Evolutionary conservation across 2,888 invertebrate species (phyloP).

Genomic region (Lottia scabra): DNA sequence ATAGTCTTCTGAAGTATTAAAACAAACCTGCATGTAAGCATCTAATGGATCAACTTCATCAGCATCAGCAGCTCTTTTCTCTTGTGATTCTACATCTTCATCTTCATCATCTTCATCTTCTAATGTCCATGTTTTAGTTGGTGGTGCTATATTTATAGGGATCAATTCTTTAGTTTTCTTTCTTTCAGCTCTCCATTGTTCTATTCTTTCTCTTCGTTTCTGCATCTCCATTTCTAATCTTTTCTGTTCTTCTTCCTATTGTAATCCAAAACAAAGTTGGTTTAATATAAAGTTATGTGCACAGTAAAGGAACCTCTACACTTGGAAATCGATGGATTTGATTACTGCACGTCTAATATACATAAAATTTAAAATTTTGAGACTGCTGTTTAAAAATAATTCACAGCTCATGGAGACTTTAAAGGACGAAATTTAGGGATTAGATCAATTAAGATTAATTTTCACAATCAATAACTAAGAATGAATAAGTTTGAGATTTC

Average conservation of each 20-base stretch:
- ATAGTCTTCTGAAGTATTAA: too few relatives aligned
- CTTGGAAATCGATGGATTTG: too few relatives aligned
- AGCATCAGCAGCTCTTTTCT: conserved; percentile 46
- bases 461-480: too few relatives aligned
- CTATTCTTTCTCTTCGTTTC: conserved; percentile 92
- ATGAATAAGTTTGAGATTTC: too few relatives aligned
- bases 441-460: too few relatives aligned
- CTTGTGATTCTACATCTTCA: conserved; percentile 72
- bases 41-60: conserved; percentile 85
- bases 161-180: conserved; percentile 88
- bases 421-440: too few relatives aligned
- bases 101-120: conserved; percentile 94
- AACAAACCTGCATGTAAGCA: conserved; percentile 89
- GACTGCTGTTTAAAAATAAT: too few relatives aligned
- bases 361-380: too few relatives aligned
- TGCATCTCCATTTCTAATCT: conserved; percentile 92
- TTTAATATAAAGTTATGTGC: too few relatives aligned
- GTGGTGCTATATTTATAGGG: conserved; percentile 55
- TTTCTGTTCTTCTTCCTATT: conserved; percentile 67
- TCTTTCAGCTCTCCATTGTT: conserved; percentile 94
- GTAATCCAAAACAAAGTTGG: neutral
- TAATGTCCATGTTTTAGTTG: conserved; percentile 88
- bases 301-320: too few relatives aligned
- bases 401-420: too few relatives aligned
- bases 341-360: too few relatives aligned